phyloP scores from a whole-genome alignment of 1,140 invertebrate species.

The Euwallacea similis region DNA sequence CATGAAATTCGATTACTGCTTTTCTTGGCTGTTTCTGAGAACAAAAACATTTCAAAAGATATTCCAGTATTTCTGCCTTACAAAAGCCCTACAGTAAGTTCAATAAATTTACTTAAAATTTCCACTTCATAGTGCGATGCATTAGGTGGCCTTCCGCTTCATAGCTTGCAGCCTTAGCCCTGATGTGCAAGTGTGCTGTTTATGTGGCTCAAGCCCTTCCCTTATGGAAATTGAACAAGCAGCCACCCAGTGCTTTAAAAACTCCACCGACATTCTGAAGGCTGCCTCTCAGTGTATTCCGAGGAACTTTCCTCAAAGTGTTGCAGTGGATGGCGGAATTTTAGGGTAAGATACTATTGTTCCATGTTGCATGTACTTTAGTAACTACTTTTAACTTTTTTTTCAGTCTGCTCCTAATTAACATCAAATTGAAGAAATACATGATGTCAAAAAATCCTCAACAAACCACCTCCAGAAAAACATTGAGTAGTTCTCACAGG shows the following conservation, averaged over 20 bases:
- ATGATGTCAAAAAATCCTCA: constrained; percentile 66
- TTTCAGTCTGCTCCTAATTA: constrained; percentile 70
- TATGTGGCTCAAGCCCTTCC: constrained; percentile 77
- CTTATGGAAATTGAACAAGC: constrained; percentile 72
- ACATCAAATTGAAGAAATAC: constrained; percentile 66
- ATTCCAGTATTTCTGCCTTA: constrained; percentile 79
- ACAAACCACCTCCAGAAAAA: constrained; percentile 56
- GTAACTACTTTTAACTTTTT: constrained; percentile 14
- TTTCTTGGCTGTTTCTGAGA: constrained; percentile 65
- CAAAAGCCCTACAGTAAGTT: constrained; percentile 77
- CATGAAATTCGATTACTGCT: constrained; percentile 75
- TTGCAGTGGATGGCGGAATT: constrained; percentile 65
- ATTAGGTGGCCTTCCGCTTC: constrained; percentile 77
- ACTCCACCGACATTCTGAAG: constrained; percentile 67
- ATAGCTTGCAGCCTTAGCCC: constrained; percentile 74
- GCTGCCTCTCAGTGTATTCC: constrained; percentile 64
- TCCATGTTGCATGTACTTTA: background rate
- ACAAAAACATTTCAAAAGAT: constrained; percentile 68
- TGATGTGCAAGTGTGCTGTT: constrained; percentile 71
- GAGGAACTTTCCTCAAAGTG: constrained; percentile 63
- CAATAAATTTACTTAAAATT: background rate
- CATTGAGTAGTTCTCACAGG: constrained; percentile 61
- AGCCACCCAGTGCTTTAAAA: constrained; percentile 73
- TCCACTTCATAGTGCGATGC: background rate
- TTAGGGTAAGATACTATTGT: constrained; percentile 60